Conservation (phyloP, 2,113 vertebrate genomes). For the Synchiropus splendidus region DNA sequence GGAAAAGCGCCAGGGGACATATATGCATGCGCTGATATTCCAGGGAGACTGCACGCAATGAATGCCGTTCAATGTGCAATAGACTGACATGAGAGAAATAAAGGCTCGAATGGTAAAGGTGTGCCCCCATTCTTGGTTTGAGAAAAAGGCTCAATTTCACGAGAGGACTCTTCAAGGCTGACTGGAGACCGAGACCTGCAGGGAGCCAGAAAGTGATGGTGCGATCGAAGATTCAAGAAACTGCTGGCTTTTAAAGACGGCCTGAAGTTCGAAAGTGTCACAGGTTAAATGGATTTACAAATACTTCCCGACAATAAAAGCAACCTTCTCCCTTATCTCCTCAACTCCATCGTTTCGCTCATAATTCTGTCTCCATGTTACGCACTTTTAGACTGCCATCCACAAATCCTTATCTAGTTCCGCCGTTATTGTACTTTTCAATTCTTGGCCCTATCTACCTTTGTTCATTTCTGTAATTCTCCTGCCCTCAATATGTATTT, state of each 20-base stretch:
- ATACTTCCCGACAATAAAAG: conserved; percentile 15
- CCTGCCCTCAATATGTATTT: conserved; percentile 8
- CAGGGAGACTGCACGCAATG: too few relatives aligned
- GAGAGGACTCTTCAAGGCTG: too few relatives aligned
- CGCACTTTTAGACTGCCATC: conserved; percentile 8
- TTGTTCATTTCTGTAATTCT: conserved; percentile 18
- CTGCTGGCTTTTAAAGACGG: conserved; percentile 30
- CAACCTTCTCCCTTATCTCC: conserved; percentile 26
- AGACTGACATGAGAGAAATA: too few relatives aligned
- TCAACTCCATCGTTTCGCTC: conserved; percentile 14
- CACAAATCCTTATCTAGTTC: conserved; percentile 17
- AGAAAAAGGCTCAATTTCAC: too few relatives aligned
- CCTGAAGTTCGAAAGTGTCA: conserved; percentile 18
- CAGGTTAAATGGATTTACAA: conserved; percentile 32
- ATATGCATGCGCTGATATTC: too few relatives aligned
- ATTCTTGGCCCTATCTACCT: conserved; percentile 2
- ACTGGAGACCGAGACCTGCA: conserved; percentile 20
- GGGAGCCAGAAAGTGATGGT: conserved; percentile 16
- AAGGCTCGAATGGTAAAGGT: too few relatives aligned
- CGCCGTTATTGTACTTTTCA: conserved; percentile 6
- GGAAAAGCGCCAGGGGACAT: too few relatives aligned
- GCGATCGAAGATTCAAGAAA: conserved; percentile 25
- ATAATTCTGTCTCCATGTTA: conserved; percentile 5
- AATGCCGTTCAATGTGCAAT: too few relatives aligned
- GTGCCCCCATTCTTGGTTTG: too few relatives aligned